Conservation (phyloP, 1,140 invertebrate species). For the Panagrolaimus sp. region DNA sequence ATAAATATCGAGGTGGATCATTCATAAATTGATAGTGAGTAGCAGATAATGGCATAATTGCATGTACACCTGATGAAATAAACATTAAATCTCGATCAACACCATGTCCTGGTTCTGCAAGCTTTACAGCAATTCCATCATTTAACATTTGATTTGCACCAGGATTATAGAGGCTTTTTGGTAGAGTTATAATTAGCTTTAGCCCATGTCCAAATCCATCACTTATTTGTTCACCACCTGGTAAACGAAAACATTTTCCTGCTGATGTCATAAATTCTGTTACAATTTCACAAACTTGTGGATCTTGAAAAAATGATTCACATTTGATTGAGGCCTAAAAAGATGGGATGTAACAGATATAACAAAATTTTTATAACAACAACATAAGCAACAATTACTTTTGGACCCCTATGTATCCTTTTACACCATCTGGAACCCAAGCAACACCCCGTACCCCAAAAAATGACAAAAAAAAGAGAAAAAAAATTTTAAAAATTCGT, state of each 20-base stretch:
- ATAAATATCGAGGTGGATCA: slow-evolving; percentile 46
- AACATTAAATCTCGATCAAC: slow-evolving; percentile 50
- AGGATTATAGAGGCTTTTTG: slow-evolving; percentile 39
- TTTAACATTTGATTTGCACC: slow-evolving; percentile 51
- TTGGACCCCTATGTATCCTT: too few relatives aligned
- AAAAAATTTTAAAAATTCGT: too few relatives aligned
- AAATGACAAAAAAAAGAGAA: too few relatives aligned
- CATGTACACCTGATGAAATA: slow-evolving; percentile 44
- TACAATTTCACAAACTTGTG: slow-evolving; percentile 31
- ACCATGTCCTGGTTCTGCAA: slow-evolving; percentile 40
- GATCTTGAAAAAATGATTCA: slow-evolving; percentile 40
- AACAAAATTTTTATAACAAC: too few relatives aligned
- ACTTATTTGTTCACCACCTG: slow-evolving; percentile 24
- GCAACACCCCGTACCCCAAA: too few relatives aligned
- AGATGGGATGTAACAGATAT: too few relatives aligned
- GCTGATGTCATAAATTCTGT: slow-evolving; percentile 50
- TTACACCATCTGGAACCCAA: too few relatives aligned
- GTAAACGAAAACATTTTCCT: slow-evolving; percentile 44
- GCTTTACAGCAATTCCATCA: slow-evolving; percentile 45
- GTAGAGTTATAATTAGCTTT: slow-evolving; percentile 40
- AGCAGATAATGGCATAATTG: slow-evolving; percentile 45
- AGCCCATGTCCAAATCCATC: slow-evolving; percentile 43
- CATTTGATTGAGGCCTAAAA: slow-evolving; percentile 26
- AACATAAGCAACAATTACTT: too few relatives aligned
- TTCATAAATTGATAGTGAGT: slow-evolving; percentile 51